Percentiles rank a stretch among this genome's conserved stretches.
phyloP scores from a whole-genome alignment of 2,113 vertebrate species.

The Ginglymostoma cirratum region DNA sequence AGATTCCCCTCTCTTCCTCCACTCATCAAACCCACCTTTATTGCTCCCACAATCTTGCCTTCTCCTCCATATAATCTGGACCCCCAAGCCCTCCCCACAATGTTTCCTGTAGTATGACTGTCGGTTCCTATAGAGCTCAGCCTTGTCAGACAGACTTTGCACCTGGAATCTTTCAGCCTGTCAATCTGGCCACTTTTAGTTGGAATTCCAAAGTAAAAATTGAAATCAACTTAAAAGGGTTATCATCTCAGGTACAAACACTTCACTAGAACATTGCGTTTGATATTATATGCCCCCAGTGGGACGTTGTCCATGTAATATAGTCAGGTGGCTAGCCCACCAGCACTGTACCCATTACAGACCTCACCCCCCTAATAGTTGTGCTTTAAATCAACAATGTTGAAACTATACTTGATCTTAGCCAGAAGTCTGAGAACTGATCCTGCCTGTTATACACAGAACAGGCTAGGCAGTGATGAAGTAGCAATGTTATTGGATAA shows the following conservation, averaged over 20 bases:
- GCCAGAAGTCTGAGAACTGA: too few species aligned
- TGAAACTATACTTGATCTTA: too few species aligned
- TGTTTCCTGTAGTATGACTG: not conserved
- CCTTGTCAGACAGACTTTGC: not conserved
- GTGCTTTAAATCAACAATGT: too few species aligned
- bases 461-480: too few species aligned
- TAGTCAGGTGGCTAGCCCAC: too few species aligned
- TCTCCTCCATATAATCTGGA: not conserved
- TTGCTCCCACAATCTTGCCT: not conserved
- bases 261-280: not conserved
- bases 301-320: too few species aligned
- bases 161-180: not conserved
- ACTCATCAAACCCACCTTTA: too few species aligned
- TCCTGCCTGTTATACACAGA: too few species aligned
- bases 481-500: too few species aligned
- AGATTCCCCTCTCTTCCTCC: not conserved
- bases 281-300: too few species aligned
- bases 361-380: too few species aligned
- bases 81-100: not conserved
- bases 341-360: too few species aligned
- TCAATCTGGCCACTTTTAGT: not conserved
- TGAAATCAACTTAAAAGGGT: not conserved
- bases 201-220: not conserved
- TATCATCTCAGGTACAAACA: not conserved
- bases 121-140: not conserved